Conservation (phyloP, 2,797 vertebrate species). For the Notamacropus eugenii region DNA sequence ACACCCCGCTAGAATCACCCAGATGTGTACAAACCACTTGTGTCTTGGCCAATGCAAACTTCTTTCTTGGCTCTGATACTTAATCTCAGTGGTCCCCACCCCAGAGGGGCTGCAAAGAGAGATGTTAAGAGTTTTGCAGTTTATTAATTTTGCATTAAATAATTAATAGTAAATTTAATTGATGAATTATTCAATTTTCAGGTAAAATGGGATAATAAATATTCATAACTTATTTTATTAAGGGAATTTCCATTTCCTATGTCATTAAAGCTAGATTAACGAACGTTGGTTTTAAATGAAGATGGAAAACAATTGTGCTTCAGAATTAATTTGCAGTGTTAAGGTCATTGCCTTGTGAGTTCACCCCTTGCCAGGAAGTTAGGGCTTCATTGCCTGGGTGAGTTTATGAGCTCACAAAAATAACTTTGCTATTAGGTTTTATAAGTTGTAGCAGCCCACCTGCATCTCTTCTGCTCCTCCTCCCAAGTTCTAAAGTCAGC, state of each 20-base stretch:
- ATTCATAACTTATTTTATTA: slow-evolving; percentile 94
- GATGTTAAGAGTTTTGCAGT: slow-evolving; percentile 73
- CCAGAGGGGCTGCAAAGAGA: slow-evolving; percentile 66
- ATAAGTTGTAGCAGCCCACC: not conserved
- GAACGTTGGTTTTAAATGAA: slow-evolving; percentile 84
- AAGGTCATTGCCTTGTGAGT: slow-evolving; percentile 64
- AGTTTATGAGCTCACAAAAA: slow-evolving; percentile 40
- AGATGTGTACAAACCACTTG: rapidly evolving
- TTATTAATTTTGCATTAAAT: slow-evolving; percentile 94
- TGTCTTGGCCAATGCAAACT: not conserved
- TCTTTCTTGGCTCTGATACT: not conserved
- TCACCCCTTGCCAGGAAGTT: slow-evolving; percentile 32
- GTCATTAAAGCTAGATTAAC: slow-evolving; percentile 88
- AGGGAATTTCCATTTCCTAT: slow-evolving; percentile 89
- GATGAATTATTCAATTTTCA: slow-evolving; percentile 94
- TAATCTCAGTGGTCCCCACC: slow-evolving; percentile 34
- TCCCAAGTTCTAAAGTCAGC: not conserved
- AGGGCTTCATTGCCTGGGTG: not conserved
- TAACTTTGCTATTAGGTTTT: not conserved
- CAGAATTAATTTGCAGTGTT: slow-evolving; percentile 82
- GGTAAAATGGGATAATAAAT: slow-evolving; percentile 94
- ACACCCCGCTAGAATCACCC: not conserved
- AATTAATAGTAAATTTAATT: slow-evolving; percentile 96
- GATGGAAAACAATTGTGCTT: slow-evolving; percentile 87
- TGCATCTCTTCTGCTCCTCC: rapidly evolving